phyloP scores from a whole-genome alignment of 1,140 invertebrate species.

The Zaprionus africanus region DNA sequence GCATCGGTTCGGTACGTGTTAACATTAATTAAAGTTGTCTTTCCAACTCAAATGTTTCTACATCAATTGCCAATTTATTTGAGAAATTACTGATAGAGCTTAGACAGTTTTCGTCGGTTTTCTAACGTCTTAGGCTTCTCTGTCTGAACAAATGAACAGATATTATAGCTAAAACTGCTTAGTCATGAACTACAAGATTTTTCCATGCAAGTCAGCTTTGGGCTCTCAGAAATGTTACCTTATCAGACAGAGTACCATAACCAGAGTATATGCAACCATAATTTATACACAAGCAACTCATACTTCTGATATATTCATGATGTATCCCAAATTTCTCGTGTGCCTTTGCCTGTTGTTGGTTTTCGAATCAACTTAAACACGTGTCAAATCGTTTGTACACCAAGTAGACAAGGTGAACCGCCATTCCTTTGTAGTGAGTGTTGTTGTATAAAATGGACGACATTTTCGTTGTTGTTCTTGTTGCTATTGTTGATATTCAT shows the following conservation, averaged over 20 bases:
- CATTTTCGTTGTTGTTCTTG: not conserved
- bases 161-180: too few species aligned
- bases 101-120: too few species aligned
- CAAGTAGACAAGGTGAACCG: constrained; percentile 13
- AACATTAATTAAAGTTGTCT: constrained; percentile 4
- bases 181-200: not conserved
- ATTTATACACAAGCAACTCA: constrained; percentile 1
- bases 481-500: constrained; percentile 3
- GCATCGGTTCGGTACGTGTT: not conserved
- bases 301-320: not conserved
- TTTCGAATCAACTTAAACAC: constrained; percentile 30
- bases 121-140: too few species aligned
- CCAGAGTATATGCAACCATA: not conserved
- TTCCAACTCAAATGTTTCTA: not conserved
- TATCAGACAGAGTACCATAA: too few species aligned
- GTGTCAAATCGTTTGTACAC: constrained; percentile 17
- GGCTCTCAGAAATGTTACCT: not conserved
- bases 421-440: constrained; percentile 8
- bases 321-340: constrained; percentile 2
- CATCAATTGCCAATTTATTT: not conserved
- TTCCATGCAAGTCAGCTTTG: not conserved
- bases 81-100: too few species aligned
- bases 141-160: too few species aligned
- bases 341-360: constrained; percentile 4
- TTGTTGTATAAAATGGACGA: constrained; percentile 6